A percentile compares a stretch with the other conserved stretches of the same genome.
Conservation (phyloP, 2,797 vertebrate species). For the Staurois parvus region DNA sequence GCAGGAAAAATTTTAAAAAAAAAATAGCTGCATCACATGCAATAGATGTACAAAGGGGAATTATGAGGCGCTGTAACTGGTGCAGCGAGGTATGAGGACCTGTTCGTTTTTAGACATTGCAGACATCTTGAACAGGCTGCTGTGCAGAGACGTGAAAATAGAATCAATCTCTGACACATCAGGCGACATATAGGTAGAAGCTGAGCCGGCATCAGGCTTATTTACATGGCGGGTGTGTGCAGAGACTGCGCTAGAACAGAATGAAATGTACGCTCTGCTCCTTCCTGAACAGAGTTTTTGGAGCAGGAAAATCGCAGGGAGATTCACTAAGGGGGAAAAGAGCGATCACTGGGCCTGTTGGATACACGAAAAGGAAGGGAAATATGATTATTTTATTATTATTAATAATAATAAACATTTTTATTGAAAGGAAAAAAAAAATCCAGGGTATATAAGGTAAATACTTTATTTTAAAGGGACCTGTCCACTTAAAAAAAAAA, state of each 20-base stretch:
- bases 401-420: too few relatives aligned
- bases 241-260: neutral
- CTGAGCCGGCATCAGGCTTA: neutral
- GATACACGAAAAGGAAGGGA: too few relatives aligned
- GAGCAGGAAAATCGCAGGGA: neutral
- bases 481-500: too few relatives aligned
- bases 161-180: constrained; percentile 20
- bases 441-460: too few relatives aligned
- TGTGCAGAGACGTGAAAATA: constrained; percentile 4
- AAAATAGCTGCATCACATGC: too few relatives aligned
- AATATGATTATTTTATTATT: too few relatives aligned
- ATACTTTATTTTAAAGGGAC: too few relatives aligned
- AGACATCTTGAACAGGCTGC: constrained; percentile 5
- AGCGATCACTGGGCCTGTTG: too few relatives aligned
- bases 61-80: neutral
- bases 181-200: constrained; percentile 2
- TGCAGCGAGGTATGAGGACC: neutral
- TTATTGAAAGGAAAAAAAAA: too few relatives aligned
- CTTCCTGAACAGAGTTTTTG: neutral
- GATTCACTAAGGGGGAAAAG: neutral
- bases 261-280: neutral
- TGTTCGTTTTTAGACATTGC: neutral
- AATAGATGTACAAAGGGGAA: too few relatives aligned
- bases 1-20: too few relatives aligned
- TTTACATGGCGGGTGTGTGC: constrained; percentile 12